phyloP scores from a whole-genome alignment of 2,888 invertebrate genomes.

The Aleiodes alternator region DNA sequence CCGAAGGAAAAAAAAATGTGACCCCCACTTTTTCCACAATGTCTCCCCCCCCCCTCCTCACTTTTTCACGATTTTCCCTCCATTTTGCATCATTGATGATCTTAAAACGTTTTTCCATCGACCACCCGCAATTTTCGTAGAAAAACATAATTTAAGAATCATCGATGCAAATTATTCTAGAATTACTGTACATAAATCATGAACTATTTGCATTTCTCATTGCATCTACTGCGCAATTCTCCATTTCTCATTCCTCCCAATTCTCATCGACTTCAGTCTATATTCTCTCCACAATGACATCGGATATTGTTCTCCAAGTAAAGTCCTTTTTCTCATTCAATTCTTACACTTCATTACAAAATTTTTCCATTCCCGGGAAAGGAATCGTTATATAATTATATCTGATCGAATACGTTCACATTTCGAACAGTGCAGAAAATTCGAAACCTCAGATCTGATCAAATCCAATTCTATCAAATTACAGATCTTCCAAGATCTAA shows the following conservation, averaged over 20 bases:
- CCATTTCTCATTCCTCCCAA: not conserved
- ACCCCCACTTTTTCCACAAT: too few relatives aligned
- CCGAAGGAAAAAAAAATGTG: too few relatives aligned
- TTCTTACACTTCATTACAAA: not conserved
- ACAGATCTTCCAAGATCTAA: too few relatives aligned
- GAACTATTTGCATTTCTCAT: too few relatives aligned
- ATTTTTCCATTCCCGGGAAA: not conserved
- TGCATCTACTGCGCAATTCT: not conserved
- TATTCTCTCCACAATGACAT: not conserved
- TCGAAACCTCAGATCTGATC: too few relatives aligned
- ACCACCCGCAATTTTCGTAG: not conserved
- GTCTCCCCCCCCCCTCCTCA: too few relatives aligned
- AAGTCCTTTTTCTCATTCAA: not conserved
- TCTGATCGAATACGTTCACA: too few relatives aligned
- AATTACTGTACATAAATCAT: too few relatives aligned
- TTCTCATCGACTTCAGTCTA: not conserved
- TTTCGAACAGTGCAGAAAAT: too few relatives aligned
- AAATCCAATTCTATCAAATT: too few relatives aligned
- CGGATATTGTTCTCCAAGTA: not conserved
- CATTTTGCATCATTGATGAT: not conserved
- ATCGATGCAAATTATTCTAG: not conserved
- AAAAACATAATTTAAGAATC: not conserved
- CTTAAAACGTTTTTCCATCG: not conserved
- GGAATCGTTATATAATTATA: not conserved
- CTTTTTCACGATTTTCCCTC: not conserved